phyloP scores from a whole-genome alignment of 2,113 vertebrate genomes.

The Terrapene triunguis region DNA sequence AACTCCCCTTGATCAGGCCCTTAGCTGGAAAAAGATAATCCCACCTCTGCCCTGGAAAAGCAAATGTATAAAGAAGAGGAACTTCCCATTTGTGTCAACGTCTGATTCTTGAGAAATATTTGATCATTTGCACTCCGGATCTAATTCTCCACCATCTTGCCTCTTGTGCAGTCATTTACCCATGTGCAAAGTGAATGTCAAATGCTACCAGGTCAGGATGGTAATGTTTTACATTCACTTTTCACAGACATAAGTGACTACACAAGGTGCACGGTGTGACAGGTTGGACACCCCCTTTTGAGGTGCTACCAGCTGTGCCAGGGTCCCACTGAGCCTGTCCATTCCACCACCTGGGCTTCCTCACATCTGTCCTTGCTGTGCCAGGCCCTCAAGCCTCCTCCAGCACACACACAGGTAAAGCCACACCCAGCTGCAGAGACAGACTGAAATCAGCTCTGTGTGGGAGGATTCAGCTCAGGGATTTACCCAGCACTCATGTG shows the following conservation, averaged over 20 bases:
- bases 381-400: too few relatives aligned
- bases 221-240: background rate
- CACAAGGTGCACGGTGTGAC: fast-evolving
- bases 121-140: background rate
- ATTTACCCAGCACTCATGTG: too few relatives aligned
- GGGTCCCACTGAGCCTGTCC: too few relatives aligned
- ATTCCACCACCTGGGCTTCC: too few relatives aligned
- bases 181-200: background rate
- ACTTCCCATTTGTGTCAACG: background rate
- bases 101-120: background rate
- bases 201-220: background rate
- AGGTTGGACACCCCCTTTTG: too few relatives aligned
- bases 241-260: background rate
- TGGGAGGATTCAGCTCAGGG: too few relatives aligned
- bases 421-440: too few relatives aligned
- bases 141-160: background rate
- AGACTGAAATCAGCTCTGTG: too few relatives aligned
- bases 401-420: too few relatives aligned
- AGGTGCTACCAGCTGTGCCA: too few relatives aligned
- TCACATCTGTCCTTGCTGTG: too few relatives aligned
- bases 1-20: background rate
- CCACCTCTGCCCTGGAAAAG: background rate
- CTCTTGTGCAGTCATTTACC: background rate
- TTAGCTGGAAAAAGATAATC: background rate
- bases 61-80: background rate